Percentiles rank a stretch among this genome's conserved stretches.
Evolutionary conservation across 2,888 invertebrate genomes (phyloP).

Genomic region (Eustalomyia histrio): DNA sequence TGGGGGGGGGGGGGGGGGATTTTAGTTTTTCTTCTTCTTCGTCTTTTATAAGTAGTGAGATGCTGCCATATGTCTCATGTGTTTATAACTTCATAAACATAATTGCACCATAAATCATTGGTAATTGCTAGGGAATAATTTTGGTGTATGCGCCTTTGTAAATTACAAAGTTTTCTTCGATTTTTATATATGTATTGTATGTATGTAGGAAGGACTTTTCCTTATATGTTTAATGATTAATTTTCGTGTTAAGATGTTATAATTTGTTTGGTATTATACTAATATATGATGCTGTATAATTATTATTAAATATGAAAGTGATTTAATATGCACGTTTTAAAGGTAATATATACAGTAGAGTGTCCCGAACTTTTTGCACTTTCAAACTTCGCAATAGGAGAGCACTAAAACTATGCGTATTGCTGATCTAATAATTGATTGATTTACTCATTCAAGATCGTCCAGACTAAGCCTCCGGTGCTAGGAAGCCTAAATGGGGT

Average conservation of each 20-base stretch:
- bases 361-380: no score
- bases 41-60: conserved; percentile 14
- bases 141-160: conserved; percentile 33
- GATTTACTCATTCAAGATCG: no score
- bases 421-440: no score
- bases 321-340: neutral
- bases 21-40: neutral
- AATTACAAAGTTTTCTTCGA: conserved; percentile 55
- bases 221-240: conserved; percentile 36
- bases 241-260: conserved; percentile 40
- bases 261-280: conserved; percentile 29
- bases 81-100: conserved; percentile 62
- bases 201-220: neutral
- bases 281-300: neutral
- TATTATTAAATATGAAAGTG: neutral
- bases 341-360: neutral
- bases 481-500: no score
- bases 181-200: neutral
- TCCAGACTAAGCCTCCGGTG: no score
- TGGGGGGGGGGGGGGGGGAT: no score
- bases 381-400: no score
- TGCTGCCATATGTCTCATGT: conserved; percentile 61
- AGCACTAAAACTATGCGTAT: no score
- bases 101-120: conserved; percentile 63
- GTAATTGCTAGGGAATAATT: conserved; percentile 63